Base-by-base conservation (phyloP, 92 coral and sea anemone genomes). In the Umimayanthus chanpuru region DNA sequence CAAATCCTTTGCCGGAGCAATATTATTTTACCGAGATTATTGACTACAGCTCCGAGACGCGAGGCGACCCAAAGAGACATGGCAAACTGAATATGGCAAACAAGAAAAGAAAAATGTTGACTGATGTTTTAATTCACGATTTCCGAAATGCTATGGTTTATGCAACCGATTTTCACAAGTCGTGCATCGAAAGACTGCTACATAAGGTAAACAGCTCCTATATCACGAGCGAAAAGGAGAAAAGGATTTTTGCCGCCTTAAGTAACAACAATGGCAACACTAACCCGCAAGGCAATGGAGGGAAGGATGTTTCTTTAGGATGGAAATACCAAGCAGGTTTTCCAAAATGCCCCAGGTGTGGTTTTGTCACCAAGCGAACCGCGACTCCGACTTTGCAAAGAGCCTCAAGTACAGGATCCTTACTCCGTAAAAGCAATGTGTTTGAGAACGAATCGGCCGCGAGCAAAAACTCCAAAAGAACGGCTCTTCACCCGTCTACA, bases 1-100 rank as follows among this genome's bases (percentile, higher is more conserved):
- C 97, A 18, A 95, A 93, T 81, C 98, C 98, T 7, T 84, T 97
- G 28, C 99, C 99, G 6, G 99, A 95, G 68, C 96, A 97, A n/a
- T 97, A 88, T 86, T 95, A 97, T 89, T 80, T 93, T 73, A 97
- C 99, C 11, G 99, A 97, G 71, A 92, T 97, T 61, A 93, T 97
- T 74, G 95, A 93, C 80, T 91, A 94, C 49, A 93, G 93, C 40
- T 91, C 92, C 36, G 89, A 84, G 67, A 89, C 43, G 58, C 50
- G 90, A 76, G 90, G 89, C n/a, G 90, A 85, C 11, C 90, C 91
- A 23, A 85, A 80, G 41, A 87, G 94, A 53, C 91, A 89, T 78
- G 93, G 87, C 3, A 88, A 88, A 36, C 83, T 82, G 68, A 88
- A 80, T 12, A 90, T 2, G 36, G 36, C 91, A 47, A 82, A 92